phyloP scores from a whole-genome alignment of 2,113 vertebrate genomes.

The Lampris incognitus region DNA sequence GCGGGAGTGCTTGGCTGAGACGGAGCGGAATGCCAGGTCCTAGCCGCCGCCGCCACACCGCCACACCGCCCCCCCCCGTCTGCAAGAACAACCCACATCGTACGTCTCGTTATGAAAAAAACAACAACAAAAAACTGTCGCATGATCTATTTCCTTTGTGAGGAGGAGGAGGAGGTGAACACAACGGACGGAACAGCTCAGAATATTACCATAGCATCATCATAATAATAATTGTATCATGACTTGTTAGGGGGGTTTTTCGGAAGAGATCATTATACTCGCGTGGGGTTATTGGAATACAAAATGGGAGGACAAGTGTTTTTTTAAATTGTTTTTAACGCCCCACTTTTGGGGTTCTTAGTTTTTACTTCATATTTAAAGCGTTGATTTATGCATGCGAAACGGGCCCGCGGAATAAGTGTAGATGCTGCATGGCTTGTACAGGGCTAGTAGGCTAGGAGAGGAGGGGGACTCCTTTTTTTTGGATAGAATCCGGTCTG shows the following conservation, averaged over 20 bases:
- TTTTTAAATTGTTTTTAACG: conserved; percentile 49
- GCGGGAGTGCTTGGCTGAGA: conserved; percentile 97
- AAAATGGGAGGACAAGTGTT: conserved; percentile 25
- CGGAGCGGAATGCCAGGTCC: conserved; percentile 95
- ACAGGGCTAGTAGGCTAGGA: conserved; percentile 86
- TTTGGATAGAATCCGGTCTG: conserved; percentile 75
- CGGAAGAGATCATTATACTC: conserved; percentile 47
- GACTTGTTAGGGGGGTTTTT: conserved; percentile 17
- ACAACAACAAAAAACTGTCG: conserved; percentile 48
- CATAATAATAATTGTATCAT: conserved; percentile 20
- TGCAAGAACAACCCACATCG: conserved; percentile 57
- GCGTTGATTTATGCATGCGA: conserved; percentile 79
- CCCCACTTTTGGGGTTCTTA: conserved; percentile 60
- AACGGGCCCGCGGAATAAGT: conserved; percentile 57
- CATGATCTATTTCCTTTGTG: conserved; percentile 65
- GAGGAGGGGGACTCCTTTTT: conserved; percentile 74
- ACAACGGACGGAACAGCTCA: conserved; percentile 38
- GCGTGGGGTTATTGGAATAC: conserved; percentile 52
- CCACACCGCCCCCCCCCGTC: conserved; percentile 22
- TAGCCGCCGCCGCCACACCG: conserved; percentile 77
- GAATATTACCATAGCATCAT: conserved; percentile 28
- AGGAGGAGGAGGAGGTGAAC: conserved; percentile 58
- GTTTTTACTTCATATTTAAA: conserved; percentile 80
- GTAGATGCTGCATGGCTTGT: conserved; percentile 88
- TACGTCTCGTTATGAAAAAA: conserved; percentile 45